phyloP scores from a whole-genome alignment of 2,113 vertebrate species.

The Leuciscus idus region DNA sequence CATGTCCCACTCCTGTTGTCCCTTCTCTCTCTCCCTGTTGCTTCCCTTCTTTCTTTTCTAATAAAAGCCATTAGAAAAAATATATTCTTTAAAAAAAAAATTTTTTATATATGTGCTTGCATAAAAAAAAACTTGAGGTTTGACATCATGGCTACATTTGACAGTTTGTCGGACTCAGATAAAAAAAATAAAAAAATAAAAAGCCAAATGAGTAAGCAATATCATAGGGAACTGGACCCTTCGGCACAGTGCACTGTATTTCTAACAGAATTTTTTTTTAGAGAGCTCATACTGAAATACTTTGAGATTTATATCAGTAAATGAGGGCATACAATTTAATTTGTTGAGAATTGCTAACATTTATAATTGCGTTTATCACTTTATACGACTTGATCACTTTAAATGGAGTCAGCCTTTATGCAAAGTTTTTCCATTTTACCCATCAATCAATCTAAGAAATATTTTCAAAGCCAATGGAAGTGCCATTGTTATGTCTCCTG shows the following conservation, averaged over 20 bases:
- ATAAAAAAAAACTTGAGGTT: too few relatives aligned
- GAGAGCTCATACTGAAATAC: neutral
- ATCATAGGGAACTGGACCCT: neutral
- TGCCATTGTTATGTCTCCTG: neutral
- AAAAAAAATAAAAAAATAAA: too few relatives aligned
- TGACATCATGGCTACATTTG: too few relatives aligned
- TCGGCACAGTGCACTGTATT: neutral
- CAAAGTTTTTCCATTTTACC: neutral
- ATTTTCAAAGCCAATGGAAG: neutral
- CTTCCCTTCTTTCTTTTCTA: neutral
- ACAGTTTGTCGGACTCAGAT: too few relatives aligned
- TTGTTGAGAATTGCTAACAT: neutral
- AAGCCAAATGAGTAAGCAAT: neutral
- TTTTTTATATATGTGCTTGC: rapidly evolving
- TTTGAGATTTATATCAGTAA: neutral
- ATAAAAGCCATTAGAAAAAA: neutral
- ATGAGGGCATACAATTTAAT: neutral
- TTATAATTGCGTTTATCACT: neutral
- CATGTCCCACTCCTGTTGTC: neutral
- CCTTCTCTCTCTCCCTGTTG: neutral
- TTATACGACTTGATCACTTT: neutral
- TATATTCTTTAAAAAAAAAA: neutral
- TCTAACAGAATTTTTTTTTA: neutral
- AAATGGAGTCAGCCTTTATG: neutral
- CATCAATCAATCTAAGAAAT: neutral